Base-by-base conservation (phyloP, 2,888 invertebrate species). In the Troides aeacus region DNA sequence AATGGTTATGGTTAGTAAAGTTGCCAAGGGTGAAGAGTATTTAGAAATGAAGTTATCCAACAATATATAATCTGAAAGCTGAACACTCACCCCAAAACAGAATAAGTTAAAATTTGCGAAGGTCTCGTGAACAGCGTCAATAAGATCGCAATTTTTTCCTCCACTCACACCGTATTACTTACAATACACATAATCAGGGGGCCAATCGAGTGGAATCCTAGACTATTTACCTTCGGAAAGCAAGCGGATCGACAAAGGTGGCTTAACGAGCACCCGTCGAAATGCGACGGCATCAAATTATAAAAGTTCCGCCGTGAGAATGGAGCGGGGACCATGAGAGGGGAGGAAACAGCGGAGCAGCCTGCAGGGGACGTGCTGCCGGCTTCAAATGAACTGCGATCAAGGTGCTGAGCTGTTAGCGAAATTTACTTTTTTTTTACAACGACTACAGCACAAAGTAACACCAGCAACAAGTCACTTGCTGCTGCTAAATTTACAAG, bases 111-210 rank as follows among this genome's bases (percentile, higher is more conserved):
- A 53, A 42, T 58, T 59, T 30, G 17, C 42, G 24, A 24, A 62
- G 24, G 23, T 46, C 21, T n/a, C 23, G 39, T 42, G 23, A 21
- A 42, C 18, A 39, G n/a, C 50, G 18, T 50, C 63, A 23, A 71
- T 63, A 64, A 36, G 12, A 42, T 58, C 30, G 57, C 56, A 42
- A 56, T 57, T 69, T 65, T 60, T 61, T 58, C 56, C 39, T 46
- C 42, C 58, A 17, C 64, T 64, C 61, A 60, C 62, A 64, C 72
- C 75, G 72, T 76, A 78, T 84, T 82, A 84, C 84, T 84, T 82
- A 84, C 83, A 87, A 86, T 85, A 85, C 79, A 85, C 85, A 85
- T 84, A 86, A 84, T 84, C 79, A 84, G 75, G 78, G 78, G 39
- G 39, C 79, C 82, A 83, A 84, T 85, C 66, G 69, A 23, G 58